Conservation (phyloP, 1,140 invertebrate genomes). For the Dendroctonus valens region DNA sequence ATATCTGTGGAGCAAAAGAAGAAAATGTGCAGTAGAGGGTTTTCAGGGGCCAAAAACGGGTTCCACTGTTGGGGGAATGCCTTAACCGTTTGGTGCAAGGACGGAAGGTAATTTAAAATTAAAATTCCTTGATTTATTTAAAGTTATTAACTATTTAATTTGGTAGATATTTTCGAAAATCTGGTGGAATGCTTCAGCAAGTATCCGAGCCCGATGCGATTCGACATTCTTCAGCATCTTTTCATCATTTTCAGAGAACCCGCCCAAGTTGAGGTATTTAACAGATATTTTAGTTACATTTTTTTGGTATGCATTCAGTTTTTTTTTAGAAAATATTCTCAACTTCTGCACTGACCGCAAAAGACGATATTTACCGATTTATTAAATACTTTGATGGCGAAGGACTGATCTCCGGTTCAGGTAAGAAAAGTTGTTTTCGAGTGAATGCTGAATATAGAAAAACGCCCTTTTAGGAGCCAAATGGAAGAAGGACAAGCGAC, state of each 20-base stretch:
- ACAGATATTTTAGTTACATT: constrained; percentile 5
- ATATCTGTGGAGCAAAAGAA: constrained; percentile 6
- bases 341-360: constrained; percentile 19
- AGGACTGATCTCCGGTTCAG: constrained; percentile 31
- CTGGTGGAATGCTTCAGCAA: constrained; percentile 1
- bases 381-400: constrained; percentile 33
- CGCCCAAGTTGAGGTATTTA: constrained; percentile 24
- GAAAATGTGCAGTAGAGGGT: constrained; percentile 5
- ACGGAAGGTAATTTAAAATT: constrained; percentile 25
- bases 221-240: constrained; percentile 25
- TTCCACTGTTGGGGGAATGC: constrained; percentile 35
- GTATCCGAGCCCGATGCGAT: constrained; percentile 27
- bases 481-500: constrained; percentile 24
- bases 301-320: background rate
- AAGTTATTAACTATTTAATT: background rate
- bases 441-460: background rate
- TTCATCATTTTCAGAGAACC: constrained; percentile 21
- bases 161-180: constrained; percentile 22
- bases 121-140: background rate
- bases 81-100: constrained; percentile 24
- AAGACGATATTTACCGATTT: constrained; percentile 34
- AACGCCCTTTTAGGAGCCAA: constrained; percentile 17
- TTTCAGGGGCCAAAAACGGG: constrained; percentile 40
- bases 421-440: constrained; percentile 19
- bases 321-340: constrained; percentile 37